Conservation (phyloP, 2,797 vertebrate species). For the Myioborus melanocephalus region DNA sequence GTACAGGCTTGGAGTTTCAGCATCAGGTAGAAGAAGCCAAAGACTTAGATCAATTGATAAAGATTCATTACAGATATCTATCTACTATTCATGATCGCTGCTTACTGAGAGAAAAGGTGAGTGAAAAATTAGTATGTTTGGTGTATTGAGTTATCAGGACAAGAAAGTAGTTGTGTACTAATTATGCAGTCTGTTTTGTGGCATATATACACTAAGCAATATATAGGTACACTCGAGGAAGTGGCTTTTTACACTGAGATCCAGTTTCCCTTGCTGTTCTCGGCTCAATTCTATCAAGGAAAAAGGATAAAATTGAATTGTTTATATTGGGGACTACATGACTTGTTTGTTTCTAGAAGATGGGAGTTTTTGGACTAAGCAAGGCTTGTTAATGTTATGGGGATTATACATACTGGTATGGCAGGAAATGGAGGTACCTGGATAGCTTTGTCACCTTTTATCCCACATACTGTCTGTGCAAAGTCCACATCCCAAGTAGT, state of each 20-base stretch:
- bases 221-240: background rate
- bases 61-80: slow-evolving; percentile 96
- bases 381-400: background rate
- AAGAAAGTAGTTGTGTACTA: background rate
- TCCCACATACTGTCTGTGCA: background rate
- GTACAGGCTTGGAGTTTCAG: slow-evolving; percentile 97
- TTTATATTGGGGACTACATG: background rate
- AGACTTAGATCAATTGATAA: slow-evolving; percentile 96
- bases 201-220: background rate
- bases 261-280: background rate
- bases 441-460: background rate
- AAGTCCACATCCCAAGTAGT: fast-evolving
- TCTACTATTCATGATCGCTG: slow-evolving; percentile 98
- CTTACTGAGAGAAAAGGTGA: slow-evolving; percentile 93
- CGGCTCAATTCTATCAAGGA: background rate
- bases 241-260: background rate
- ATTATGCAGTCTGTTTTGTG: background rate
- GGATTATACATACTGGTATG: background rate
- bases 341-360: background rate
- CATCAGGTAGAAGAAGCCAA: slow-evolving; percentile 98
- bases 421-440: background rate
- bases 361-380: background rate
- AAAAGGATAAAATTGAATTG: background rate
- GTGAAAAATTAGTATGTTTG: background rate
- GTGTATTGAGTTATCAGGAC: background rate